Conservation (phyloP, 92 coral and sea anemone species). For the Parazoanthus swiftii region DNA sequence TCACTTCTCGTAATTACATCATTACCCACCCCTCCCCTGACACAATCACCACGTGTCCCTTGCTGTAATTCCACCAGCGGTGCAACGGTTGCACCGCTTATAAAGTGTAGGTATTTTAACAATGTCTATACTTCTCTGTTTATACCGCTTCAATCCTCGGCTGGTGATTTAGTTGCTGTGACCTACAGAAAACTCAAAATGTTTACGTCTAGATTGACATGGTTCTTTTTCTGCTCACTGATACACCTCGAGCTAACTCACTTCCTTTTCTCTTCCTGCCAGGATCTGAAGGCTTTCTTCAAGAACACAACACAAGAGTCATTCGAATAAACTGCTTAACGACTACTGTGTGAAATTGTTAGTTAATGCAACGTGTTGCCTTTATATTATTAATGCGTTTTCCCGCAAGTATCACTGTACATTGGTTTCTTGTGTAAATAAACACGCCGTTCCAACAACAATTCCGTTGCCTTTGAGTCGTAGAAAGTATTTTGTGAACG, state of each 20-base stretch:
- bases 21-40: no score
- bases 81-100: no score
- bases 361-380: background rate
- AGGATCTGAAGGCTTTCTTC: conserved; percentile 11
- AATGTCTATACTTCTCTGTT: no score
- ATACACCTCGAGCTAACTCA: background rate
- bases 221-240: background rate
- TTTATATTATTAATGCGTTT: background rate
- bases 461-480: background rate
- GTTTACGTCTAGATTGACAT: no score
- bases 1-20: no score
- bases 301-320: background rate
- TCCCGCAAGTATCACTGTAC: background rate
- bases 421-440: background rate
- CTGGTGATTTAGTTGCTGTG: no score
- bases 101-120: no score
- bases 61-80: no score
- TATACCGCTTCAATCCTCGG: no score
- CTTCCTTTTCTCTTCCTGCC: background rate
- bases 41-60: no score
- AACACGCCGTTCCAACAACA: background rate
- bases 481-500: background rate
- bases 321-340: background rate
- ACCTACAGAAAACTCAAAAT: no score
- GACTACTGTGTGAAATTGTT: background rate